phyloP scores from a whole-genome alignment of 2,113 vertebrate genomes.

The Gymnogyps californianus region DNA sequence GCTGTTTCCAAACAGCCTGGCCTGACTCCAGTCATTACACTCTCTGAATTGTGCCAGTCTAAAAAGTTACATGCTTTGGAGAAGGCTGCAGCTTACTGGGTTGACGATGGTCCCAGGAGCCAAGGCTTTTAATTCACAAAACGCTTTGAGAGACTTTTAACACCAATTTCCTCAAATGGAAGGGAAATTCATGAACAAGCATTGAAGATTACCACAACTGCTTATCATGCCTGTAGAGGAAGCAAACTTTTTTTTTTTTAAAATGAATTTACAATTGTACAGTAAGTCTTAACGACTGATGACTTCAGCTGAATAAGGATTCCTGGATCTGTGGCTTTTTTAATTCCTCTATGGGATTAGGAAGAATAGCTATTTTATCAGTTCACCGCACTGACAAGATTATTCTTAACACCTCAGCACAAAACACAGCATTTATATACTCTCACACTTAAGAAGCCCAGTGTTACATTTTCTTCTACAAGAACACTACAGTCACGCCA shows the following conservation, averaged over 20 bases:
- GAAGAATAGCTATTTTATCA: constrained; percentile 4
- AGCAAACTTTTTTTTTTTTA: background rate
- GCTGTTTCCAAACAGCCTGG: background rate
- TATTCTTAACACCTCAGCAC: background rate
- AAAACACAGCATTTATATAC: background rate
- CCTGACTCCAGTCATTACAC: background rate
- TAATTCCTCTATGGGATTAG: background rate
- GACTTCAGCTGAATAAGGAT: background rate
- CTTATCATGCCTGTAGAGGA: background rate
- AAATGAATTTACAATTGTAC: background rate
- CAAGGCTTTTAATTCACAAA: background rate
- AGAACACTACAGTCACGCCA: background rate
- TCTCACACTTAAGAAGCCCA: background rate
- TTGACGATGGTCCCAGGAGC: background rate
- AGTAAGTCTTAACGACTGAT: background rate
- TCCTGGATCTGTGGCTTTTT: background rate
- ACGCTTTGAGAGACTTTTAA: background rate
- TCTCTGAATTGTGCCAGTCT: background rate
- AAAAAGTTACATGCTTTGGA: background rate
- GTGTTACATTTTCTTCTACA: background rate
- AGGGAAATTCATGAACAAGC: background rate
- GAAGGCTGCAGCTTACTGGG: background rate
- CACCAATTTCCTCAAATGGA: background rate
- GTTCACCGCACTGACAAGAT: background rate
- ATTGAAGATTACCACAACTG: background rate